Evolutionary conservation across 2,797 vertebrate genomes (phyloP), one percentile per base, ranked within the genome.

Genomic region (Coccyzus lansbergi): DNA sequence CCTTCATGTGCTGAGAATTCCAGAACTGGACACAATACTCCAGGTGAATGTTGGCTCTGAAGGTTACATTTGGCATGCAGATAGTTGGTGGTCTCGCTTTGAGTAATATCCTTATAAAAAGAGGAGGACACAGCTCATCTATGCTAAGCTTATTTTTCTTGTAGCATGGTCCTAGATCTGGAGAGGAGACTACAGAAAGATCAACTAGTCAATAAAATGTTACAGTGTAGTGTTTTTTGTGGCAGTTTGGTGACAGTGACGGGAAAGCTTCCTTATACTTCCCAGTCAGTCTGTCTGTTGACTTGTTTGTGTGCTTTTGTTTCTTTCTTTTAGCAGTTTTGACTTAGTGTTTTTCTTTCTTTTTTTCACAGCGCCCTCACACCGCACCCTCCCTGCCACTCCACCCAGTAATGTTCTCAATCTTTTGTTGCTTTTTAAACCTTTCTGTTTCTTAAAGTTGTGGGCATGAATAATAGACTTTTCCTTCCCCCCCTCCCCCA

Each of bases 341-440:
- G 34, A 69, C 83, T 94, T 88, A 25, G 20, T 92, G 38, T 68
- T 91, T 95, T 80, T 77, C 52, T 92, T 93, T 88, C 77, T n/a
- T 75, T 65, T 82, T 86, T 94, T 68, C 31, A 18, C 46, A 64
- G 10, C 93, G 69, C 85, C 69, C 83, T 93, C 28, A 14, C n/a
- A 69, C 86, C 79, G 34, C 62, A 56, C 75, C 75, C 75, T 88
- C 75, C 22, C 58, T 93, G 75, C 52, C 75, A 63, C 70, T 93
- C 76, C 65, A 78, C 62, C 53, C 80, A 65, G 65, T 59, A 64
- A 81, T 76, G 65, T 86, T 94, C 31, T 68, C 29, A 72, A 44
- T 83, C 42, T 2, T 78, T 86, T 65, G 22, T 67, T 86, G 83
- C 38, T 91, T 86, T 81, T 65, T 68, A 85, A 87, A 79, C 33